phyloP scores from a whole-genome alignment of 2,797 vertebrate species.

The Lithobates pipiens region DNA sequence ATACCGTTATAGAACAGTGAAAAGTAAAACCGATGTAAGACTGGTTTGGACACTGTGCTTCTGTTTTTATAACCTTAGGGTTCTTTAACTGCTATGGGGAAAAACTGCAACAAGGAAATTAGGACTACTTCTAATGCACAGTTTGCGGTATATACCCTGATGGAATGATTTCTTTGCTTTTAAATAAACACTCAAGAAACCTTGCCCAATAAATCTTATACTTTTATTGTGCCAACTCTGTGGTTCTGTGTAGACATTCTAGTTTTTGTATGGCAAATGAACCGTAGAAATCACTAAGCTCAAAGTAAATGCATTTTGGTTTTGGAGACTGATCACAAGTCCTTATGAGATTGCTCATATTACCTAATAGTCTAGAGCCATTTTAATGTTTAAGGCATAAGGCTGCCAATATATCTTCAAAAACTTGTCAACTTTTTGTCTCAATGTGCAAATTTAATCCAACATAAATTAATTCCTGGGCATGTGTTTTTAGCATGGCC shows the following conservation, averaged over 20 bases:
- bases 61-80: background rate
- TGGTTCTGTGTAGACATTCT: background rate
- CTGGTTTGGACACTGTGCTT: background rate
- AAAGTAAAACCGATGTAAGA: background rate
- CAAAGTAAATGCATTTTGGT: background rate
- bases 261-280: background rate
- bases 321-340: too few species aligned
- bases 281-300: background rate
- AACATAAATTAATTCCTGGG: background rate
- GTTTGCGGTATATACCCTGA: background rate
- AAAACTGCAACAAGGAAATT: background rate
- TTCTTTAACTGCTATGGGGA: background rate
- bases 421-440: background rate
- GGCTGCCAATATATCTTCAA: background rate
- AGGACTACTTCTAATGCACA: background rate
- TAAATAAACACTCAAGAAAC: conserved; percentile 5
- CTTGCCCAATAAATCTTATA: background rate
- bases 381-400: background rate
- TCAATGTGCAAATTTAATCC: background rate
- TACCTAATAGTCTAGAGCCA: background rate
- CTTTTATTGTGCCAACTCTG: background rate
- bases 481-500: background rate
- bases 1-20: background rate
- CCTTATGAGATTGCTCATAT: background rate
- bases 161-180: background rate